Base-by-base conservation (phyloP, 2,888 invertebrate species). In the Serrognathus titanus region DNA sequence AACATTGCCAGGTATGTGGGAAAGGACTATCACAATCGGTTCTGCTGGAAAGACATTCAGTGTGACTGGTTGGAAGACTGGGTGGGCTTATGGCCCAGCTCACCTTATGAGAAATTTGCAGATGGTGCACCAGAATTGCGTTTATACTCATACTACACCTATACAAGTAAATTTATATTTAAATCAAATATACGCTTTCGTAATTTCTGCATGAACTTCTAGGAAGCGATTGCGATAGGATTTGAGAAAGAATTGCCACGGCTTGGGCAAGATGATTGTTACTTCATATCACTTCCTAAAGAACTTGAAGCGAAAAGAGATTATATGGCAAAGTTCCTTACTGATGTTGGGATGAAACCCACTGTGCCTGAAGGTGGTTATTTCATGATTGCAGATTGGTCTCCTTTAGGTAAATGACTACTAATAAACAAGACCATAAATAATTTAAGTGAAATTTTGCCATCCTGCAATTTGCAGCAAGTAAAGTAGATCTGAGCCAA, bases 11-110 rank as follows among this genome's bases (percentile, higher is more conserved):
- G 96, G 81, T 11, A 99, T 99, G 98, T 99, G 95, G 91, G 96
- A 99, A 63, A 84, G 97, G 20, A 98, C 98, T 0, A 87, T 99
- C 37, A 97, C 98, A 0, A 87, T 99, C 61, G 97, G 98, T 0
- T 97, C 97, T 16, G 98, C 97, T 0, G 98, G 98, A 0, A 99
- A 98, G 83, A 94, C 96, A 1, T 97, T 98, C 80, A 95, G 95
- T 52, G 94, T 95, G 10, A 99, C 98, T 1, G 98, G 98, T 3
- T 96, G 96, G 96, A 97, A 92, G 82, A 85, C 87, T 2, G 98
- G 98, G 51, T 99, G 98, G 98, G 93, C 93, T 0, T 92, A 97
- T 75, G 97, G 92, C 0, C 97, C 97, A 0, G 83, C 85, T 0
- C 76, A 85, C 57, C 81, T 99, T 8, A 85, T 98, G 71, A 75